These are phyloP conservation scores for Platycercus adscitus DNA, from an alignment of 2,113 vertebrate genomes.

Conservation along the genomic window DNA sequence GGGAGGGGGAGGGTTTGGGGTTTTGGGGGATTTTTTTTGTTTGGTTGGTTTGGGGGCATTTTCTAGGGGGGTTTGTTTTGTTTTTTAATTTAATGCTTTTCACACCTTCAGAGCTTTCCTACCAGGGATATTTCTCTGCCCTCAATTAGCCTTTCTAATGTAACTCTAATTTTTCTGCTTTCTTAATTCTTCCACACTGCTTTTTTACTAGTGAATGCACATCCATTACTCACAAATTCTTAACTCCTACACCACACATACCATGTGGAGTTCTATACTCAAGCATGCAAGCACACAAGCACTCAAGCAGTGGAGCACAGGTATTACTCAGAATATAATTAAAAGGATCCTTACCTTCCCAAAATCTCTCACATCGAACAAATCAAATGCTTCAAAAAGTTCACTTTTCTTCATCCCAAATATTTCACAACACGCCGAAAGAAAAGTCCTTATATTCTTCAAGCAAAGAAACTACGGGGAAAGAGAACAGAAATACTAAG, in stretches of 20 bases:
- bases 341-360: constrained; percentile 86
- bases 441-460: constrained; percentile 98
- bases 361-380: constrained; percentile 97
- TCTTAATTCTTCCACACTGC: background rate
- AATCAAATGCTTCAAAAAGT: constrained; percentile 97
- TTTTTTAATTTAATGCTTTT: background rate
- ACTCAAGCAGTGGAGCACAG: background rate
- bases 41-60: background rate
- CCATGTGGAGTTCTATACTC: background rate
- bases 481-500: background rate
- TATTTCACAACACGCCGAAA: constrained; percentile 85
- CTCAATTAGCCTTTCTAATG: background rate
- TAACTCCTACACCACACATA: background rate
- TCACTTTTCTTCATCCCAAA: constrained; percentile 97
- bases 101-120: background rate
- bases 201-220: background rate
- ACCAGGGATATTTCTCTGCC: background rate
- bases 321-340: background rate
- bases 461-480: constrained; percentile 90
- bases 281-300: background rate
- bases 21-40: background rate
- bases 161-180: background rate
- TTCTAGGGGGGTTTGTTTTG: background rate
- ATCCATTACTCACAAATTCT: background rate
- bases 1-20: background rate